These are phyloP conservation scores for Parnassius apollo DNA, from an alignment of 2,888 invertebrate genomes.

Conservation along the genomic window DNA sequence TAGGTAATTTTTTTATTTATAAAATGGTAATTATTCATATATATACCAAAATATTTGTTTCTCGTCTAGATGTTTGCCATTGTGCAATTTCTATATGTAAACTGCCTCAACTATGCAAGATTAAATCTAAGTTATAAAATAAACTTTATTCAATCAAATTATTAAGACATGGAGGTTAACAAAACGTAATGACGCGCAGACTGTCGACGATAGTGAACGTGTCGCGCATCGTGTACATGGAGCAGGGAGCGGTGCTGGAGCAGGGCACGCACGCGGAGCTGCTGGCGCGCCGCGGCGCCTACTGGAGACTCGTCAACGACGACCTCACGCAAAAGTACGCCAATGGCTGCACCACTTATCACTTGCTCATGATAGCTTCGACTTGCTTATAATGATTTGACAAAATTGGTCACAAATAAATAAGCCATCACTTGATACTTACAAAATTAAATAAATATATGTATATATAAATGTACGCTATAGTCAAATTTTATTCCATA, in stretches of 20 bases:
- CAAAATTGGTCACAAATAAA: too few species aligned
- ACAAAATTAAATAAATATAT: too few species aligned
- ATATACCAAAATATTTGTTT: background rate
- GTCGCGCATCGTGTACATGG: slow-evolving; percentile 85
- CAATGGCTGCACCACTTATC: background rate
- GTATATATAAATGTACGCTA: too few species aligned
- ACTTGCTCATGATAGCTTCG: background rate
- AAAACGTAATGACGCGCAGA: slow-evolving; percentile 42
- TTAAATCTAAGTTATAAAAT: background rate
- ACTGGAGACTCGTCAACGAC: slow-evolving; percentile 84
- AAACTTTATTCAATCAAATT: background rate
- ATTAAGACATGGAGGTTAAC: background rate
- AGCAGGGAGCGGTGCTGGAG: slow-evolving; percentile 86
- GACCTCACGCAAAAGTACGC: slow-evolving; percentile 72
- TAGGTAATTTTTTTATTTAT: slow-evolving; percentile 45
- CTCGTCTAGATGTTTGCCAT: too few species aligned
- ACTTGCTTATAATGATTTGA: too few species aligned
- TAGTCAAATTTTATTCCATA: too few species aligned
- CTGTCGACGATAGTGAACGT: slow-evolving; percentile 86
- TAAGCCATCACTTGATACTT: too few species aligned
- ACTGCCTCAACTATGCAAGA: too few species aligned
- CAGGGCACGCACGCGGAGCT: slow-evolving; percentile 87
- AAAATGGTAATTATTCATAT: background rate
- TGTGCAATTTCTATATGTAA: background rate
- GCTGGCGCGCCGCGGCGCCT: slow-evolving; percentile 82